Conservation (phyloP, 2,797 vertebrate genomes). For the Dipus sagitta region DNA sequence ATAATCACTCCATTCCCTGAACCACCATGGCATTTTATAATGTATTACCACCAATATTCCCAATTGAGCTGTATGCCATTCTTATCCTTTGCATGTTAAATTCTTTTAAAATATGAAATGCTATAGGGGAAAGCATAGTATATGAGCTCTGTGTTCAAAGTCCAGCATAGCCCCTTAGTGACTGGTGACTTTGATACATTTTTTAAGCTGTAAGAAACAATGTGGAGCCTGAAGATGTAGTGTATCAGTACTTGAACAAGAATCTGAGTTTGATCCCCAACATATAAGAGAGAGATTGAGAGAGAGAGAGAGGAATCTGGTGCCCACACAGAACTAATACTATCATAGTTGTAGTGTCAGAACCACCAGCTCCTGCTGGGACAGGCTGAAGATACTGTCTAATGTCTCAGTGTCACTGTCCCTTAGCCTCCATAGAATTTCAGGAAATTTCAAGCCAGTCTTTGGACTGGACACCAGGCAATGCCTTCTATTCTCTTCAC, state of each 20-base stretch:
- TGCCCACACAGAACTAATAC: not conserved
- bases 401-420: not conserved
- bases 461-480: not conserved
- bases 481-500: not conserved
- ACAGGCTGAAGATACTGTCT: not conserved
- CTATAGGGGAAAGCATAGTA: not conserved
- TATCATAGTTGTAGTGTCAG: not conserved
- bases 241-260: too few relatives aligned
- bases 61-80: fast-evolving
- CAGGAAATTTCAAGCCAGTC: not conserved
- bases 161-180: not conserved
- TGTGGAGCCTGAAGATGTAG: too few relatives aligned
- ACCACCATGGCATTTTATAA: not conserved
- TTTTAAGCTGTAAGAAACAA: not conserved
- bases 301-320: too few relatives aligned
- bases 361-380: not conserved
- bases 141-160: not conserved
- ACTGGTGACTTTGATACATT: not conserved
- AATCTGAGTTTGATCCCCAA: too few relatives aligned
- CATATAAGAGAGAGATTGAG: too few relatives aligned
- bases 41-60: too few relatives aligned
- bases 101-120: not conserved
- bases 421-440: too few relatives aligned
- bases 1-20: not conserved
- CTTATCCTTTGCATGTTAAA: not conserved